Evolutionary conservation across 2,113 vertebrate species (phyloP), one percentile per base, ranked within the genome.

Genomic region (Centropus unirufus): DNA sequence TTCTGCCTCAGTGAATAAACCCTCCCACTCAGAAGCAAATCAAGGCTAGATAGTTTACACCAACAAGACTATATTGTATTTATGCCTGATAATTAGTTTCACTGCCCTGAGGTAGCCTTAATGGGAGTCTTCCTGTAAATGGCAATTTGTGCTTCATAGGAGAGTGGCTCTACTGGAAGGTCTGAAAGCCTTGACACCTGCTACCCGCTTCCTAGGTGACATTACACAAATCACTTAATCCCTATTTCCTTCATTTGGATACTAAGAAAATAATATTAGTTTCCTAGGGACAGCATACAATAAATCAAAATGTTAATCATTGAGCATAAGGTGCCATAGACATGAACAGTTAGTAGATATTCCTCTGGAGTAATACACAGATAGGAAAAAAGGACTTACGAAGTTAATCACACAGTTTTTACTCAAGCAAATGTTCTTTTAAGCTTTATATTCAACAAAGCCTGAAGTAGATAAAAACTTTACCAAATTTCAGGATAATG

Each of bases 131-230:
- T 70, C 11, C 39, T 84, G 24, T 61, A 72, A 76, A 80, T 7
- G 8, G 21, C 19, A 70, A 39, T 39, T 34, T 44, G 27, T 0
- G 1, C 22, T 61, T 4, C 2, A 1, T 21, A 34, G 40, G 55
- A 70, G 21, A 64, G 26, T 1, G 2, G 46, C 39, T 83, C 79
- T 76, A 40, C 18, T 66, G 26, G 70, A 66, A 51, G 6, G 14
- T 70, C 34, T 70, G 64, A 49, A 87, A 89, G 40, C 29, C 20
- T 32, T 51, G 36, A 76, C n/a, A 80, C 3, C 9, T 70, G 47
- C 57, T 69, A 32, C 39, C 54, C 73, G 40, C 8, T 64, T 90
- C 32, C 46, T 36, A 17, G 15, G 15, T 75, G 32, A 66, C 8
- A 44, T 34, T 9, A 44, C 18, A 72, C 23, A 81, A 76, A 51